phyloP scores from a whole-genome alignment of 2,113 vertebrate species.

The Chionodraco myersi region DNA sequence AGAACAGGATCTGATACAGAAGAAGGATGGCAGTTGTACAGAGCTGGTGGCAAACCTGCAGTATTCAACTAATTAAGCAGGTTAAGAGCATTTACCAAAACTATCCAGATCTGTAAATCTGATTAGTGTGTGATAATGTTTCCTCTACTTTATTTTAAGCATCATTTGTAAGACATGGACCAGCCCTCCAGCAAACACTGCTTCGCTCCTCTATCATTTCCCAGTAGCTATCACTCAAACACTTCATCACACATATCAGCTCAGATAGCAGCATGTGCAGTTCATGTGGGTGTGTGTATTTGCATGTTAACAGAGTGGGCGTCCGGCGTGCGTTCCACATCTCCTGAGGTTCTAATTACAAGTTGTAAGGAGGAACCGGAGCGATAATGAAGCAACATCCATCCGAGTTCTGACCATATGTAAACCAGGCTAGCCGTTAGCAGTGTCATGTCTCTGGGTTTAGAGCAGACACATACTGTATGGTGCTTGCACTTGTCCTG shows the following conservation, averaged over 20 bases:
- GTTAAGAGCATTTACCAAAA: neutral
- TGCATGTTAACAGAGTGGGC: conserved; percentile 2
- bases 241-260: neutral
- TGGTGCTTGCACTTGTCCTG: conserved; percentile 21
- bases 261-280: neutral
- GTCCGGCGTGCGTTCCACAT: neutral
- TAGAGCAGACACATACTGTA: conserved; percentile 21
- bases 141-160: neutral
- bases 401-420: neutral
- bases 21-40: neutral
- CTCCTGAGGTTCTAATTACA: conserved; percentile 37
- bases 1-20: neutral
- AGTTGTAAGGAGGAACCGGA: conserved; percentile 18
- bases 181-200: neutral
- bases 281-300: neutral
- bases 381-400: conserved; percentile 12
- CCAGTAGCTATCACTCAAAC: conserved; percentile 1
- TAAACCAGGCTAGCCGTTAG: conserved; percentile 10
- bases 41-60: neutral
- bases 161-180: neutral
- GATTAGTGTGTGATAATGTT: neutral
- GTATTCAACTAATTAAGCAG: neutral
- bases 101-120: neutral
- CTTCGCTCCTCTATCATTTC: neutral
- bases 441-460: conserved; percentile 17